phyloP scores from a whole-genome alignment of 2,113 vertebrate genomes.

The Pachycephala philippinensis region DNA sequence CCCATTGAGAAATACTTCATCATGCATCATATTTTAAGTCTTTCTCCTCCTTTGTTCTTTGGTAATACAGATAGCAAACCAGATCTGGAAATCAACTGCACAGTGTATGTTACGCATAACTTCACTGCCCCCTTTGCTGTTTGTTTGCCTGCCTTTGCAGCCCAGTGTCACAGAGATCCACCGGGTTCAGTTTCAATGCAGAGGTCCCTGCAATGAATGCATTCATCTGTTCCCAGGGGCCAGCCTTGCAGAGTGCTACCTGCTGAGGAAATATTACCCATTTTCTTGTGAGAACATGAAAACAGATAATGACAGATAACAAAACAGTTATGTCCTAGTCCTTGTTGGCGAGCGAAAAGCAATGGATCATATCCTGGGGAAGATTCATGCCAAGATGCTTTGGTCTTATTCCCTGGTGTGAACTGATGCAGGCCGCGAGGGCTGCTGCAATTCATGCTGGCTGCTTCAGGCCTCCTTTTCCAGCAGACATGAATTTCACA shows the following conservation, averaged over 20 bases:
- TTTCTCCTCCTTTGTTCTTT: slow-evolving; percentile 29
- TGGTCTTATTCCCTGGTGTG: background rate
- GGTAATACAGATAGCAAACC: background rate
- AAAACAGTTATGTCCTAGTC: background rate
- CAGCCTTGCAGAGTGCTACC: background rate
- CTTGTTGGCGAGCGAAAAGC: background rate
- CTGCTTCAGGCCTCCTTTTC: background rate
- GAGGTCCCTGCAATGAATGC: background rate
- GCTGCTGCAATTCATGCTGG: background rate
- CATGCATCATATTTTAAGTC: slow-evolving; percentile 21
- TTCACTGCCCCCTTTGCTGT: background rate
- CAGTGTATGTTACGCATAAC: background rate
- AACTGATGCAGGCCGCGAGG: rapidly evolving
- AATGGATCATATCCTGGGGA: background rate
- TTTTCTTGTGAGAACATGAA: slow-evolving; percentile 37
- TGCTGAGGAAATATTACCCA: slow-evolving; percentile 12
- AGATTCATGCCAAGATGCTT: background rate
- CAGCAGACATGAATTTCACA: background rate
- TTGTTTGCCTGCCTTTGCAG: background rate
- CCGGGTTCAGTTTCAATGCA: background rate
- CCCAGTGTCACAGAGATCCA: background rate
- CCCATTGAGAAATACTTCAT: background rate
- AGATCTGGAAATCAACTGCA: background rate
- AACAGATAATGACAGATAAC: slow-evolving; percentile 35
- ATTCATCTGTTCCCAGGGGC: background rate